Evolutionary conservation across 2,888 invertebrate species (phyloP), one percentile per base, ranked within the genome.

Genomic region (Eupithecia centaureata): DNA sequence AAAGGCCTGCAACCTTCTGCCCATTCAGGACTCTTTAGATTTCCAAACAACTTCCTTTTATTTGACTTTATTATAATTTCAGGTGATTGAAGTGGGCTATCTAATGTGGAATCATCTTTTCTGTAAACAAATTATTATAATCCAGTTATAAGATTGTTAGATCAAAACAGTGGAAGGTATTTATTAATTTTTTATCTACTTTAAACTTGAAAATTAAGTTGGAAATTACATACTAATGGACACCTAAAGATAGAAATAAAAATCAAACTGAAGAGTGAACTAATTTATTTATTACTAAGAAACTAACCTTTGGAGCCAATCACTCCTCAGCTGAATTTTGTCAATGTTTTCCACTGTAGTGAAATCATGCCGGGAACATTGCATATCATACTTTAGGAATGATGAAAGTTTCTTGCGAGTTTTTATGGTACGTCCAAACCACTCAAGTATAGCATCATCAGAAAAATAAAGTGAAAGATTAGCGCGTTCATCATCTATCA

Each of bases 381-480:
- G 89, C 86, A 94, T 94, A 60, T 93, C 91, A 86, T 86, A 86
- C 76, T 94, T 94, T 3, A 95, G 76, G 74, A 95, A 95, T 5
- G 89, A 83, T 1, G 91, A 82, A 0, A 95, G 94, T 77, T 94
- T 94, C 79, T 92, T 94, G 72, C 93, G 94, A 0, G 94, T 94
- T 79, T 90, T 94, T 8, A 95, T 89, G 13, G 94, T 95, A 63
- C 94, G 89, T 0, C 95, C 95, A 81, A 95, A 95, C 95, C 95
- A 95, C 81, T 95, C 95, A 2, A 95, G 83, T 1, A 90, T 82
- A 1, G 94, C 90, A 79, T 94, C 89, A 70, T 94, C 93, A 22
- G 94, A 89, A 28, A 94, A 76, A 75, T 94, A 93, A 32, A 93
- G 77, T 8, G 90, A 85, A 1, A 94, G 75, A 69, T 91, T 94